phyloP scores from a whole-genome alignment of 2,888 invertebrate genomes.

The Campopleginae sp. region DNA sequence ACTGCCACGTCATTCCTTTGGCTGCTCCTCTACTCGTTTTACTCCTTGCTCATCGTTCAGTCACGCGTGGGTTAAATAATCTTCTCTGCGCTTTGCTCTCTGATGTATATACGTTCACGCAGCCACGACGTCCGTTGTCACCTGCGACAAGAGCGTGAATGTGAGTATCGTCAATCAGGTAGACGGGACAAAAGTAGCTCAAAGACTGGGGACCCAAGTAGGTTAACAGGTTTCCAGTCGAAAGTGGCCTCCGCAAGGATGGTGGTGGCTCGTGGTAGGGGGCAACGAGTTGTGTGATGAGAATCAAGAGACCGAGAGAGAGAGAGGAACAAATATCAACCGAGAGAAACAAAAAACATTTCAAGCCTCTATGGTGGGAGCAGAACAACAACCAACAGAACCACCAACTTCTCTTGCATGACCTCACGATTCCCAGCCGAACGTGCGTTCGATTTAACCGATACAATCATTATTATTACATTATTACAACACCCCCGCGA shows the following conservation, averaged over 20 bases:
- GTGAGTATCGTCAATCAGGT: conserved; percentile 65
- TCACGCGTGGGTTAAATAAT: neutral
- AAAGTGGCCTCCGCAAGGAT: conserved; percentile 77
- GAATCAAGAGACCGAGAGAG: conserved; percentile 41
- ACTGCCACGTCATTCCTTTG: conserved; percentile 50
- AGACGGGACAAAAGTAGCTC: conserved; percentile 72
- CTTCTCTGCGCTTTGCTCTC: neutral
- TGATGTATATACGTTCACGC: neutral
- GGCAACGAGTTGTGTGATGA: conserved; percentile 58
- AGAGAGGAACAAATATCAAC: conserved; percentile 60
- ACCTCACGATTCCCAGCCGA: conserved; percentile 20
- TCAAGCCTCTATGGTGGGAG: conserved; percentile 53
- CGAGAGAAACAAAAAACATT: conserved; percentile 26
- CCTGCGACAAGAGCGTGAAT: conserved; percentile 45
- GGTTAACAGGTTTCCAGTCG: conserved; percentile 83
- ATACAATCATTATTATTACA: neutral
- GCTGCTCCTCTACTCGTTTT: conserved; percentile 4
- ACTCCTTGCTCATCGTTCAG: neutral
- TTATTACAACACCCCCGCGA: conserved; percentile 4
- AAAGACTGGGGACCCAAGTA: conserved; percentile 80
- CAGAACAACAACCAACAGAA: conserved; percentile 47
- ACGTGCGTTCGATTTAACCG: conserved; percentile 22
- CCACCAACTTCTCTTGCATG: conserved; percentile 35
- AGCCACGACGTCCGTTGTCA: conserved; percentile 43
- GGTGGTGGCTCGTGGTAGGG: conserved; percentile 70